Evolutionary conservation across 2,113 vertebrate genomes (phyloP).

Genomic region (Sebastes schlegelii): DNA sequence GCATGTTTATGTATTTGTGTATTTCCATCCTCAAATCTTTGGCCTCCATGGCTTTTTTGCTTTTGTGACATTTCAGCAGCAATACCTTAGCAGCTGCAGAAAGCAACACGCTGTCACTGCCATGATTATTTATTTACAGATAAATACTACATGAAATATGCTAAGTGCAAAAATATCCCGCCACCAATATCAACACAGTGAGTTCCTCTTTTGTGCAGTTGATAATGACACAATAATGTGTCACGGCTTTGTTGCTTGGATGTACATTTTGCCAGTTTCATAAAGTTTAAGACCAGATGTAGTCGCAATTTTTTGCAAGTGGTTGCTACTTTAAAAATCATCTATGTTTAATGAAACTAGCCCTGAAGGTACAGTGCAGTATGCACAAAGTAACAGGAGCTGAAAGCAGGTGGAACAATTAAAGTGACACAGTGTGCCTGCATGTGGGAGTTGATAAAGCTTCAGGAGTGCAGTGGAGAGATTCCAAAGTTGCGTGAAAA

Average conservation of each 20-base stretch:
- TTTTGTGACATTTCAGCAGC: conserved; percentile 18
- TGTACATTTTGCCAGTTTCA: neutral
- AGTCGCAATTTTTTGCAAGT: neutral
- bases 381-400: conserved; percentile 11
- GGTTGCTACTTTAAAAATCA: neutral
- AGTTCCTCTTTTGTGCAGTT: neutral
- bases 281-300: conserved; percentile 4
- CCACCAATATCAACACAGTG: neutral
- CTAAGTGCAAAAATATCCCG: neutral
- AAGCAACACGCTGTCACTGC: neutral
- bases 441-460: conserved; percentile 33
- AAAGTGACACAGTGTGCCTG: conserved; percentile 31
- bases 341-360: conserved; percentile 35
- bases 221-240: neutral
- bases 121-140: neutral
- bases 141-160: neutral
- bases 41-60: neutral
- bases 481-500: conserved; percentile 50
- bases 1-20: neutral
- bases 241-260: neutral
- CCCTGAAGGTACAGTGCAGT: conserved; percentile 24
- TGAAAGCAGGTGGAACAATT: conserved; percentile 52
- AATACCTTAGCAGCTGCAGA: neutral
- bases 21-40: conserved; percentile 2
- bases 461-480: conserved; percentile 32